A percentile compares a stretch with the other conserved stretches of the same genome.
phyloP scores from a whole-genome alignment of 2,113 vertebrate genomes.

The Lepisosteus oculatus region DNA sequence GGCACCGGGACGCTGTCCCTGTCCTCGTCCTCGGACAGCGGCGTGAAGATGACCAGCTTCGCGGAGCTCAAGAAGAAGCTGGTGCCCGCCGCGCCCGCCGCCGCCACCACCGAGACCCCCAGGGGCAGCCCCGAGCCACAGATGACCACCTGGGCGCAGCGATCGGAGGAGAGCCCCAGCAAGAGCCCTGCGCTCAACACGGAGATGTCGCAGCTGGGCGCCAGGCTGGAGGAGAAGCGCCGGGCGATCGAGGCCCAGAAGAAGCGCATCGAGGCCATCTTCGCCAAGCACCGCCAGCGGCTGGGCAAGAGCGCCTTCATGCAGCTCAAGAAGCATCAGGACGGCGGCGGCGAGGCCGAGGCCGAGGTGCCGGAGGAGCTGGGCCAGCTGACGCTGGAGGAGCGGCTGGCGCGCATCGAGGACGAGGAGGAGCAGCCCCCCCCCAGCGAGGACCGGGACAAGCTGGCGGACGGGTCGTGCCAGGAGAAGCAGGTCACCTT shows the following conservation, averaged over 20 bases:
- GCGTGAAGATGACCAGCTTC: constrained; percentile 87
- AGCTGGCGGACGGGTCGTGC: constrained; percentile 35
- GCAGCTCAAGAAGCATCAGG: constrained; percentile 74
- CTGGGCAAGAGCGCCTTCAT: constrained; percentile 84
- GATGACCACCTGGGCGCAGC: constrained; percentile 56
- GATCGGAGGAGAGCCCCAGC: constrained; percentile 67
- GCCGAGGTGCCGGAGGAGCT: constrained; percentile 51
- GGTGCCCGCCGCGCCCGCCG: constrained; percentile 50
- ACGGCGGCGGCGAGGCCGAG: constrained; percentile 39
- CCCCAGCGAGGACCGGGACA: constrained; percentile 21
- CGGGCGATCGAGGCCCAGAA: constrained; percentile 91
- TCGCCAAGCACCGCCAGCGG: constrained; percentile 84
- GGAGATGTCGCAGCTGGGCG: constrained; percentile 81
- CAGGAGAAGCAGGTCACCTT: constrained; percentile 69
- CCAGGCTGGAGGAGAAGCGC: constrained; percentile 82
- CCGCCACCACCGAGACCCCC: constrained; percentile 25
- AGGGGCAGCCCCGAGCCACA: constrained; percentile 24
- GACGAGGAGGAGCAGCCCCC: constrained; percentile 48
- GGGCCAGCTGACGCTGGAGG: constrained; percentile 50
- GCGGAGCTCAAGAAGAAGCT: constrained; percentile 85
- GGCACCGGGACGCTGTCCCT: constrained; percentile 19
- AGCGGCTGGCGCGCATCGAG: constrained; percentile 61
- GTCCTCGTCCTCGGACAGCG: constrained; percentile 56
- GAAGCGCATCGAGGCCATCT: constrained; percentile 89
- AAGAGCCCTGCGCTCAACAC: constrained; percentile 73